Evolutionary conservation across 1,140 invertebrate genomes (phyloP).

Genomic region (Pollicipes pollicipes): DNA sequence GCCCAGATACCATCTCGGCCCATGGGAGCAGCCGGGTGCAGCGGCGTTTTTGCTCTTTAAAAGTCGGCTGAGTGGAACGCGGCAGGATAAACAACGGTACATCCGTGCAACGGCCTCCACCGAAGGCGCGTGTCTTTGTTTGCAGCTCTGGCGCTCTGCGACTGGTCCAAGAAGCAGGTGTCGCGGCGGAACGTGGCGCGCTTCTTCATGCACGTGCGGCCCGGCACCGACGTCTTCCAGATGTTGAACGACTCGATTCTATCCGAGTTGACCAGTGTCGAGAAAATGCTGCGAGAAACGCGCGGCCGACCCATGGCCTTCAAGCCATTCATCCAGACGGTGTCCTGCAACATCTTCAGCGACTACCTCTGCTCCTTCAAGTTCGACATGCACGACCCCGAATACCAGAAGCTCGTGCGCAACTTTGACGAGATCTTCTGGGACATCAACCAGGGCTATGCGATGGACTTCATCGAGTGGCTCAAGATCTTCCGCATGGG

Average conservation of each 20-base stretch:
- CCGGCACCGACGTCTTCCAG: conserved; percentile 28
- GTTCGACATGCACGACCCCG: conserved; percentile 43
- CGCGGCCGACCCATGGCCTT: conserved; percentile 24
- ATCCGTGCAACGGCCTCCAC: background rate
- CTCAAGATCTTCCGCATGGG: conserved; percentile 47
- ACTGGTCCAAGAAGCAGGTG: conserved; percentile 66
- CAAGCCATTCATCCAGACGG: conserved; percentile 43
- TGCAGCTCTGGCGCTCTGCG: conserved; percentile 63
- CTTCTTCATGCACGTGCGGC: conserved; percentile 30
- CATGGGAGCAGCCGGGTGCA: background rate
- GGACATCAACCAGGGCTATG: conserved; percentile 71
- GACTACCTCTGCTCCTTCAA: conserved; percentile 62
- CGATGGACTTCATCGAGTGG: conserved; percentile 73
- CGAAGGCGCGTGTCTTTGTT: conserved; percentile 15
- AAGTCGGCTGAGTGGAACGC: background rate
- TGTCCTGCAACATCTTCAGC: conserved; percentile 58
- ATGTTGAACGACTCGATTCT: conserved; percentile 11
- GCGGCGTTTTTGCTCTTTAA: background rate
- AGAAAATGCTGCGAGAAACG: conserved; percentile 9
- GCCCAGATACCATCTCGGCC: background rate
- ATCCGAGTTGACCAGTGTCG: conserved; percentile 16
- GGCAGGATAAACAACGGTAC: background rate
- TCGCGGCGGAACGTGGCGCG: conserved; percentile 46
- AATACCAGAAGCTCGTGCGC: conserved; percentile 44
- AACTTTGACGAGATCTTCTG: conserved; percentile 73